Percentiles rank a stretch among this genome's conserved stretches.
These are phyloP conservation scores for Apis cerana DNA, from an alignment of 1,140 invertebrate genomes.

Conservation along the genomic window DNA sequence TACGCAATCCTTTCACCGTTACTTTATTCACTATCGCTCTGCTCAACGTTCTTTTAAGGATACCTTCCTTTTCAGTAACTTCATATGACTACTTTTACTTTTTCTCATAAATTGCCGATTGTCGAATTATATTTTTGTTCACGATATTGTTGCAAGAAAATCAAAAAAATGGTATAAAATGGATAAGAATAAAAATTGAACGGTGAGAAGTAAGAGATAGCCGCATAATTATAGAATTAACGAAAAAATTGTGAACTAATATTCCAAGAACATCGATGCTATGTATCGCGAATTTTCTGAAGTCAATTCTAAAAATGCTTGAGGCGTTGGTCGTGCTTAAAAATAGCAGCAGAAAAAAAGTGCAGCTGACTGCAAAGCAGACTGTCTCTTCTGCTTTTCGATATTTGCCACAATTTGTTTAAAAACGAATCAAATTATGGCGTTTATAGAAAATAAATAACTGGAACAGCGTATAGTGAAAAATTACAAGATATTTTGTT, in stretches of 20 bases:
- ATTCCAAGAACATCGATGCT: slow-evolving; percentile 30
- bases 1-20: slow-evolving; percentile 72
- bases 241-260: neutral
- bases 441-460: neutral
- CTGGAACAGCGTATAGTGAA: no score
- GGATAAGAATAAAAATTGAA: neutral
- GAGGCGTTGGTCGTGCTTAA: slow-evolving; percentile 72
- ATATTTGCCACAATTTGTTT: neutral
- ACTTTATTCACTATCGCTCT: slow-evolving; percentile 53
- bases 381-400: slow-evolving; percentile 33
- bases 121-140: neutral
- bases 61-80: neutral
- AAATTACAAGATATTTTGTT: neutral
- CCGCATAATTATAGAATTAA: neutral
- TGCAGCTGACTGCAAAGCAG: slow-evolving; percentile 67
- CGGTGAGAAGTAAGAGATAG: neutral
- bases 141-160: no score
- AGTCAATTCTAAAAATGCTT: slow-evolving; percentile 77
- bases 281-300: slow-evolving; percentile 64
- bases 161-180: no score
- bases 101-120: neutral
- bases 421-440: neutral
- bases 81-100: neutral
- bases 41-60: slow-evolving; percentile 27
- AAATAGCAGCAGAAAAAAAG: slow-evolving; percentile 75